Conservation (phyloP, 2,113 vertebrate species). For the Burhinus bistriatus region DNA sequence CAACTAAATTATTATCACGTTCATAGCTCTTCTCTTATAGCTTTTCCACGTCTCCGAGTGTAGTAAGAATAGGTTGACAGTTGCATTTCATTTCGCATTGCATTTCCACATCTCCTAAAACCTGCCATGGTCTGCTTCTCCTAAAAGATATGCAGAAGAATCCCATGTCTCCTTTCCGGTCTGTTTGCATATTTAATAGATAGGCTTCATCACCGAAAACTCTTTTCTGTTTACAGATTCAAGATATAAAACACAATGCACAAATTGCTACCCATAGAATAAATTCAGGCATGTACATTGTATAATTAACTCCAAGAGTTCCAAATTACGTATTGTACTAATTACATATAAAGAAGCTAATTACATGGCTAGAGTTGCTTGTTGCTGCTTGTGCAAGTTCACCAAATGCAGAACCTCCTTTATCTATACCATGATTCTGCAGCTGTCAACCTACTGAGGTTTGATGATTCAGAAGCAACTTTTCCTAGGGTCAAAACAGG, state of each 20-base stretch:
- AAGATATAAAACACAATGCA: neutral
- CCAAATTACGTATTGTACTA: neutral
- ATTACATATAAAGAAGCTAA: neutral
- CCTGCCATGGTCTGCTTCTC: neutral
- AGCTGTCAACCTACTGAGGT: neutral
- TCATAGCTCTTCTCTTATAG: neutral
- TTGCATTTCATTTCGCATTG: neutral
- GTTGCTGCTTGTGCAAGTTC: neutral
- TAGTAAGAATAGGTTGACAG: neutral
- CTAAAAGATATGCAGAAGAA: neutral
- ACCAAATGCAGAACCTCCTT: neutral
- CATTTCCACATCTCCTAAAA: neutral
- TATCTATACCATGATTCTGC: neutral
- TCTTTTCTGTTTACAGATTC: neutral
- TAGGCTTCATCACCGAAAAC: neutral
- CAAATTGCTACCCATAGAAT: neutral
- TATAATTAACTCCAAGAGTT: neutral
- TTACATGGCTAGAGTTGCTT: neutral
- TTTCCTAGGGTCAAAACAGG: neutral
- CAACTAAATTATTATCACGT: neutral
- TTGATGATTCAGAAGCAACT: conserved; percentile 7
- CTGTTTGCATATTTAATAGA: neutral
- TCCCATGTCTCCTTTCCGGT: neutral
- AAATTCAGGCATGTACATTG: neutral
- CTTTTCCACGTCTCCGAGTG: neutral